A percentile compares a stretch with the other conserved stretches of the same genome.
Conservation (phyloP, 53 echinoderm and acorn worm genomes). For the Echinarachnius parma region DNA sequence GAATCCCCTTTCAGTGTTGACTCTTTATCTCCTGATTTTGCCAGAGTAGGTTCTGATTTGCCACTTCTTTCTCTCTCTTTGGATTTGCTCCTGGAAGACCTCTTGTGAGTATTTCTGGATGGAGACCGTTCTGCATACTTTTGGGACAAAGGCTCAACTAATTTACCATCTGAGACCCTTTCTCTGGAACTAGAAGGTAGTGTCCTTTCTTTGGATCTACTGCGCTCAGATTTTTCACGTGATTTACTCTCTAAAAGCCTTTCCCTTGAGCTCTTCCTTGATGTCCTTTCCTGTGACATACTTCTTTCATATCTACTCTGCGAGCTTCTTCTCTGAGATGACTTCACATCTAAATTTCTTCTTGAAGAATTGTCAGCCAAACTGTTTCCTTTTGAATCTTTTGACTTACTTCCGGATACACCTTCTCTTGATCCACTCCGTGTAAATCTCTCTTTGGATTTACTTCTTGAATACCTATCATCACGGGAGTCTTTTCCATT, state of each 20-base stretch:
- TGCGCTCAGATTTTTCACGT: neutral
- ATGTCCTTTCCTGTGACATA: neutral
- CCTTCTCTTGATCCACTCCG: neutral
- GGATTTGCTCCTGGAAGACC: slow-evolving; percentile 12
- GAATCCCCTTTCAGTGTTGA: no score
- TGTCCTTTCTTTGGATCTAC: neutral
- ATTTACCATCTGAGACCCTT: no score
- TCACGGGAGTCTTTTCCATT: no score
- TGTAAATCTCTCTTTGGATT: neutral
- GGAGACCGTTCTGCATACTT: no score
- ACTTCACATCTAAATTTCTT: neutral
- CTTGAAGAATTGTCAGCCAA: neutral
- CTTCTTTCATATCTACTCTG: neutral
- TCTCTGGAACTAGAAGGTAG: neutral
- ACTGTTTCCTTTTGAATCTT: neutral
- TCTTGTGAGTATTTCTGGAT: no score
- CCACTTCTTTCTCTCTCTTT: neutral
- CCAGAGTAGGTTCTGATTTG: no score
- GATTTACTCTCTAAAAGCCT: neutral
- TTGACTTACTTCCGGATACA: neutral
- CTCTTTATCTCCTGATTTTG: no score
- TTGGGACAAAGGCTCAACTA: no score
- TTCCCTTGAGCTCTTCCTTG: neutral
- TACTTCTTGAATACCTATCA: no score
- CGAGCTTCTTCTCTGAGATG: neutral